A percentile compares a stretch with the other conserved stretches of the same genome.
Conservation (phyloP, 2,113 vertebrate species). For the Poeciliopsis prolifica region DNA sequence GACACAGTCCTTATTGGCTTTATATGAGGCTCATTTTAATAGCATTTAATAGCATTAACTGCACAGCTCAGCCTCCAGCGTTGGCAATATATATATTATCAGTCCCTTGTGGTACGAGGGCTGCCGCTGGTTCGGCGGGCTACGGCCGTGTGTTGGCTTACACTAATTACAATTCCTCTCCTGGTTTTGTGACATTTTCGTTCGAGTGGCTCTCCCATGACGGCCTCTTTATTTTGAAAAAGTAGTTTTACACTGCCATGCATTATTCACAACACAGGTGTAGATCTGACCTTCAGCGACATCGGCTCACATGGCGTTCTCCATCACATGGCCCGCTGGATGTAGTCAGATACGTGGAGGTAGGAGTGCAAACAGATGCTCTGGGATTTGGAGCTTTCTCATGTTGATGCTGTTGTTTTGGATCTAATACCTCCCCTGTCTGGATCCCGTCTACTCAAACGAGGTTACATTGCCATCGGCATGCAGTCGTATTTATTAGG, state of each 20-base stretch:
- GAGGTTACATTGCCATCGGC: conserved; percentile 6
- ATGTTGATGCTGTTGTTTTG: conserved; percentile 34
- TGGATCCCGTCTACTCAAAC: conserved; percentile 18
- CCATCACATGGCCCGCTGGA: conserved; percentile 21
- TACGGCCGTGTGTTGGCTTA: conserved; percentile 34
- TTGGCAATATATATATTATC: conserved; percentile 37
- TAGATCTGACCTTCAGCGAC: conserved; percentile 53
- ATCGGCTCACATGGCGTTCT: conserved; percentile 16
- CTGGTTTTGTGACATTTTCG: conserved; percentile 63
- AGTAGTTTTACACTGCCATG: conserved; percentile 54
- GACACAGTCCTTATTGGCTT: conserved; percentile 36
- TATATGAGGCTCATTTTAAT: conserved; percentile 34
- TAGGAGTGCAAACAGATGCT: conserved; percentile 49
- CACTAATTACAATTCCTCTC: conserved; percentile 71
- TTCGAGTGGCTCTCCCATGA: conserved; percentile 49
- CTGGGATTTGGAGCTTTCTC: conserved; percentile 30
- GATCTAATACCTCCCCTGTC: conserved; percentile 18
- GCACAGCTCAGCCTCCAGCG: conserved; percentile 11
- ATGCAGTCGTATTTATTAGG: conserved; percentile 26
- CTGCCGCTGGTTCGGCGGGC: conserved; percentile 41
- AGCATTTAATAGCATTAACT: conserved; percentile 32
- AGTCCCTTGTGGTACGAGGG: conserved; percentile 38
- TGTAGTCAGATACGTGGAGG: conserved; percentile 12
- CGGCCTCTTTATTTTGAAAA: conserved; percentile 48
- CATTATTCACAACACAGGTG: conserved; percentile 75